Evolutionary conservation across 2,888 invertebrate species (phyloP).

Genomic region (Ferrisia virgata): DNA sequence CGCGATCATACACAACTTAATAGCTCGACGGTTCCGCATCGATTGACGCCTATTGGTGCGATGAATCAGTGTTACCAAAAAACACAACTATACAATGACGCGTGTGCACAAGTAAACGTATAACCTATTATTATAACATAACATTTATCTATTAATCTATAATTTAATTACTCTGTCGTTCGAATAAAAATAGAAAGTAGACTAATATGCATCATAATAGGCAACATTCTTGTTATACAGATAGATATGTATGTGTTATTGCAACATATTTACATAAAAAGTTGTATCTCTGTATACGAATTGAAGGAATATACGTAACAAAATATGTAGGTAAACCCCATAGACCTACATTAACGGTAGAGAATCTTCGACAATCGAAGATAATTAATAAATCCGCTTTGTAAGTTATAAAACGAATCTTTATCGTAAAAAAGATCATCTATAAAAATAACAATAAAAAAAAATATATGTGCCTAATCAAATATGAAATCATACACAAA

Average conservation of each 20-base stretch:
- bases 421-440: background rate
- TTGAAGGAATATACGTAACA: background rate
- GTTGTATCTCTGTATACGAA: background rate
- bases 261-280: background rate
- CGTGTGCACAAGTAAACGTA: background rate
- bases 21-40: background rate
- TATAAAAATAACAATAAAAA: constrained; percentile 14
- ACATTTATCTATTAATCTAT: background rate
- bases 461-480: background rate
- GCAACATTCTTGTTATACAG: background rate
- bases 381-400: background rate
- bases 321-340: background rate
- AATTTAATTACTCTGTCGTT: background rate
- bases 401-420: background rate
- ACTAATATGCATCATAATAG: background rate
- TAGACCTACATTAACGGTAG: background rate
- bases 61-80: background rate
- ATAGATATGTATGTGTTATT: background rate
- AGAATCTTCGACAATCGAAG: background rate
- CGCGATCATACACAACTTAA: background rate
- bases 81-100: no score
- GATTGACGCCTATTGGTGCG: background rate
- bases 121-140: background rate
- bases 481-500: background rate
- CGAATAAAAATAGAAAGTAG: background rate